Evolutionary conservation across 1,140 invertebrate genomes (phyloP).

Genomic region (Parasteatoda tepidariorum): DNA sequence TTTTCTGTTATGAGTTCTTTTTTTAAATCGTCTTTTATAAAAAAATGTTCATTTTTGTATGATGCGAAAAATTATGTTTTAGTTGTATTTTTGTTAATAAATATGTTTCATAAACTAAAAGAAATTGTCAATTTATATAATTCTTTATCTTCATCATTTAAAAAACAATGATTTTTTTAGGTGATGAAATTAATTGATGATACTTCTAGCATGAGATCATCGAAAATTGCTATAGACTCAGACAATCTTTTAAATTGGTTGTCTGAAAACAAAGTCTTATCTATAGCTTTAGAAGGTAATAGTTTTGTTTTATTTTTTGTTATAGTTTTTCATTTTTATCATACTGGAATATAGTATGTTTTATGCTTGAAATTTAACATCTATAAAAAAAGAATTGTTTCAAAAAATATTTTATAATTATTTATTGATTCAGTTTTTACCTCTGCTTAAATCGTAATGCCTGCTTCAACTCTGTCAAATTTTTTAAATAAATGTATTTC

Average conservation of each 20-base stretch:
- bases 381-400: no score
- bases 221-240: constrained; percentile 67
- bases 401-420: no score
- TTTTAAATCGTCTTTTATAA: no score
- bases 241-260: constrained; percentile 72
- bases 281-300: constrained; percentile 72
- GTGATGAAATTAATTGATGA: constrained; percentile 72
- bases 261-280: constrained; percentile 70
- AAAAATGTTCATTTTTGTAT: no score
- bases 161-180: no score
- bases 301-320: constrained; percentile 30
- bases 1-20: no score
- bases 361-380: no score
- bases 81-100: neutral
- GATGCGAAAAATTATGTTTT: neutral
- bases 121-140: neutral
- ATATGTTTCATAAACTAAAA: neutral
- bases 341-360: neutral
- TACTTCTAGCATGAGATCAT: constrained; percentile 65
- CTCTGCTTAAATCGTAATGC: no score
- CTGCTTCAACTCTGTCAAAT: no score
- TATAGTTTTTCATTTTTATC: constrained; percentile 8
- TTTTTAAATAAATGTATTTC: no score
- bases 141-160: no score
- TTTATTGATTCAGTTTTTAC: no score